A percentile compares a stretch with the other conserved stretches of the same genome.
These are phyloP conservation scores for Callospermophilus lateralis DNA, from an alignment of 2,113 vertebrate genomes.

Conservation along the genomic window DNA sequence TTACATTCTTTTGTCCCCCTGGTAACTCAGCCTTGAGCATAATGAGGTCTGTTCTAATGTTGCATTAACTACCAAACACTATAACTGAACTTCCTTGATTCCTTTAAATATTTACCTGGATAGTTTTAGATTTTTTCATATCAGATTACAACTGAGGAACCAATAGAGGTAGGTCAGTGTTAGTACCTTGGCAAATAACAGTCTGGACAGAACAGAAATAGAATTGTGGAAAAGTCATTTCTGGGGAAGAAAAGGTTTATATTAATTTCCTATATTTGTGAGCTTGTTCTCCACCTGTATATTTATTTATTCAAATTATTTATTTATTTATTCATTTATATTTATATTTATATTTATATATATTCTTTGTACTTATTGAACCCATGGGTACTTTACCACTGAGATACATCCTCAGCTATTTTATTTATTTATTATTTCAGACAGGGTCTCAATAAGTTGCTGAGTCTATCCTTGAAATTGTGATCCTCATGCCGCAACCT, in stretches of 20 bases:
- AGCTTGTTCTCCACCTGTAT: not conserved
- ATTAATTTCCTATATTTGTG: not conserved
- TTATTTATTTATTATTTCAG: too few relatives aligned
- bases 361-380: too few relatives aligned
- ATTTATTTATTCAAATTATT: too few relatives aligned
- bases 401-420: too few relatives aligned
- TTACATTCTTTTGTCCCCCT: not conserved
- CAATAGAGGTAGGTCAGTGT: not conserved
- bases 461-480: too few relatives aligned
- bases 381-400: too few relatives aligned
- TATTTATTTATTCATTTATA: too few relatives aligned
- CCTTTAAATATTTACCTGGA: constrained; percentile 35
- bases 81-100: not conserved
- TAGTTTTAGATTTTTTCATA: not conserved
- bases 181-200: not conserved
- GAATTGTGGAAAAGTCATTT: not conserved
- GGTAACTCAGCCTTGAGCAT: not conserved
- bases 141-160: not conserved
- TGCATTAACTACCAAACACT: constrained; percentile 38
- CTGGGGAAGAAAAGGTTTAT: not conserved
- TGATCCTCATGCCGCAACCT: too few relatives aligned
- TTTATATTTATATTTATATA: too few relatives aligned
- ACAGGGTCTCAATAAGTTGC: too few relatives aligned
- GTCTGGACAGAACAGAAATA: not conserved
- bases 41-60: not conserved